Evolutionary conservation across 2,113 vertebrate genomes (phyloP), one percentile per base, ranked within the genome.

Genomic region (Sphaerodactylus townsendi): DNA sequence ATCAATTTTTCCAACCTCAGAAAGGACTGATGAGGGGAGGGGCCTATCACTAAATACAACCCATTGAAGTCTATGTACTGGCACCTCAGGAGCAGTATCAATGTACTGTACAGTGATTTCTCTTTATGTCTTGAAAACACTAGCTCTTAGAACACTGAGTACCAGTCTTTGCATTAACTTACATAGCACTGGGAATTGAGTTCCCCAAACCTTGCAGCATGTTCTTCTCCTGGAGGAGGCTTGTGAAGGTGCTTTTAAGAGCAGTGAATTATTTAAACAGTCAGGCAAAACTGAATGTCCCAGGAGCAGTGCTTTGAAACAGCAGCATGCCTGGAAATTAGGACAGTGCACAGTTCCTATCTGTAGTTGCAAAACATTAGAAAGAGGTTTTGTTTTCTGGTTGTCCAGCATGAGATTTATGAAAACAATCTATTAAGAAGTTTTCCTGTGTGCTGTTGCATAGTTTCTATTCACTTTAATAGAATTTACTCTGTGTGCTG

Each of bases 231-330:
- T 35, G 44, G 44, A 48, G 46, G n/a, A 69, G 75, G 23, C 21
- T 25, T 77, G 23, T 30, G 53, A 56, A 69, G 64, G 44, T 80
- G 41, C 64, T 79, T 79, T 79, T 79, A 79, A 68, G 65, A 68
- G 30, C 25, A 33, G 64, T 79, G 41, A 48, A 68, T 79, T 68
- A 79, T 79, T 79, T 50, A 79, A 79, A 48, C 59, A 21, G 59
- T 44, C 39, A 48, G 44, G 8, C 33, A 62, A 79, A 79, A 48
- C 59, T 5, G 62, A 46, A 30, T 25, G 44, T 21, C 50, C 48
- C n/a, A 48, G 33, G 33, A 75, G 73, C 41, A 33, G 23, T 66
- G 59, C 44, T 79, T 79, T 48, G 30, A 46, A 79, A 79, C 46
- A 48, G 10, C 48, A 41, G 23, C 46, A n/a, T 50, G 50, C 44